Evolutionary conservation across 2,888 invertebrate genomes (phyloP).

Genomic region (Agrotis clavis): DNA sequence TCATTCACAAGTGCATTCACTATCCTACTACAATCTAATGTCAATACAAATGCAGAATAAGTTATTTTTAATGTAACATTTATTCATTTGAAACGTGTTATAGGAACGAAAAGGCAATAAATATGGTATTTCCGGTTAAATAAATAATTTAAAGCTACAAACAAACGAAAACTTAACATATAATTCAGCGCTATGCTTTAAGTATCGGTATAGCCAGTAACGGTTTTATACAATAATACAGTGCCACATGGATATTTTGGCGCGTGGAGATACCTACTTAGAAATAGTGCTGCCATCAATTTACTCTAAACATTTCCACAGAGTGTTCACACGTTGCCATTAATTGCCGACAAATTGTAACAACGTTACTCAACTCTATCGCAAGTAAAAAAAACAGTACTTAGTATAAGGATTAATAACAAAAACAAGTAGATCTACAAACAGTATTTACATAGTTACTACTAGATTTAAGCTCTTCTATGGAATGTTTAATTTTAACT

Average conservation of each 20-base stretch:
- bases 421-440: constrained; percentile 63
- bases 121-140: constrained; percentile 22
- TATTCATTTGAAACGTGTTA: constrained; percentile 39
- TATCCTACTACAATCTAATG: constrained; percentile 75
- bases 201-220: too few relatives aligned
- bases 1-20: constrained; percentile 89
- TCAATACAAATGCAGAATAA: constrained; percentile 67
- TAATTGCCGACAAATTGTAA: background rate
- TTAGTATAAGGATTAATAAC: constrained; percentile 36
- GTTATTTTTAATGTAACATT: constrained; percentile 48
- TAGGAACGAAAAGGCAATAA: constrained; percentile 55
- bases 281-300: background rate
- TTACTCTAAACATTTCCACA: background rate
- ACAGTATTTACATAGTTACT: constrained; percentile 75
- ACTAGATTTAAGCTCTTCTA: constrained; percentile 83
- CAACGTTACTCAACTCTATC: constrained; percentile 22
- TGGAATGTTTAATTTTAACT: constrained; percentile 79
- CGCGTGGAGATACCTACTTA: background rate
- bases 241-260: background rate
- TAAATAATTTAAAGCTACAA: constrained; percentile 31
- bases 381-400: constrained; percentile 29
- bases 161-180: background rate
- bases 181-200: too few relatives aligned
- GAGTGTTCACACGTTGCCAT: background rate
- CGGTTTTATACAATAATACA: background rate